These are phyloP conservation scores for Propithecus perrieri DNA, from an alignment of 2,797 vertebrate genomes.

Conservation along the genomic window DNA sequence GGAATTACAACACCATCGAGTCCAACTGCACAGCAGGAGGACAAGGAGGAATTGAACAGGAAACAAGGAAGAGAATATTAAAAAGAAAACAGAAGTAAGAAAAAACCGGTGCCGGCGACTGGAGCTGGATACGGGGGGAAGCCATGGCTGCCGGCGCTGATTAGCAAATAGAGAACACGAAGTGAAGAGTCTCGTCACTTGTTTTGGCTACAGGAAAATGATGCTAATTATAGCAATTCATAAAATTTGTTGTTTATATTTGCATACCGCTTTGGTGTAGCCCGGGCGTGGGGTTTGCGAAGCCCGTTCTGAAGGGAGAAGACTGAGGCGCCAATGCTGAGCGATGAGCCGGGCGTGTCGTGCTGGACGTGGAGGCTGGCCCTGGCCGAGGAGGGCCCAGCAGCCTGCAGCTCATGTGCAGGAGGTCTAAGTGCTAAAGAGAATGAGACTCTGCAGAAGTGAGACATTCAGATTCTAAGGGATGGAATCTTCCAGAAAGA, in stretches of 20 bases:
- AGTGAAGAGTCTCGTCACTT: not conserved
- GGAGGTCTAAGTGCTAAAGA: not conserved
- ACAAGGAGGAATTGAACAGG: not conserved
- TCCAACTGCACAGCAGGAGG: not conserved
- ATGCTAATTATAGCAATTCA: not conserved
- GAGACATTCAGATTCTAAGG: not conserved
- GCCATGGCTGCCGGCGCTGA: rapidly evolving
- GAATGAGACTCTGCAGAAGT: not conserved
- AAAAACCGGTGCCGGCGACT: not conserved
- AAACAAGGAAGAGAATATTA: not conserved
- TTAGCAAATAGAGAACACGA: not conserved
- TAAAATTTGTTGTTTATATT: not conserved
- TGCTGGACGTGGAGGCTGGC: not conserved
- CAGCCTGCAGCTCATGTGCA: rapidly evolving
- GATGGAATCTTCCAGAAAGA: not conserved
- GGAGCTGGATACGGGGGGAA: no score
- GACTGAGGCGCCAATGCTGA: not conserved
- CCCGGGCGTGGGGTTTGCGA: not conserved
- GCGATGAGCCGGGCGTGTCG: not conserved
- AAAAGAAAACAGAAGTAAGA: not conserved
- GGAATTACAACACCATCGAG: not conserved
- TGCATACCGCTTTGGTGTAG: not conserved
- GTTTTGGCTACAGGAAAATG: conserved; percentile 46
- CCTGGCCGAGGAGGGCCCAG: not conserved
- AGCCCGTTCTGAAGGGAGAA: not conserved